Evolutionary conservation across 2,888 invertebrate genomes (phyloP).

Genomic region (Nysson spinosus): DNA sequence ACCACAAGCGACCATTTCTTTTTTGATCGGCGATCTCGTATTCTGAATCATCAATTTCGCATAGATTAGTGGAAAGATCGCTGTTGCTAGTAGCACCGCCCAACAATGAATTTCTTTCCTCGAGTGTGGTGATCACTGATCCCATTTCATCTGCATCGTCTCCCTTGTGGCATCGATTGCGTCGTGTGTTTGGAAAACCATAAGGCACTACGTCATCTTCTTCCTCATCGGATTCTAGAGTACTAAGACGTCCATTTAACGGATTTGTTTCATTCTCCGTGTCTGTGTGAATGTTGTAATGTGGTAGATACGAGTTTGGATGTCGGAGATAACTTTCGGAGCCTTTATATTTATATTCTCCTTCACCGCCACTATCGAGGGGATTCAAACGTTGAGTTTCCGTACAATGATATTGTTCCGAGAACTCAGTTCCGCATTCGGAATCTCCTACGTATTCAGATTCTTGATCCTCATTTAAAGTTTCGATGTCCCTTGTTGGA

Average conservation of each 20-base stretch:
- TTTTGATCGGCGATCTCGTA: constrained; percentile 80
- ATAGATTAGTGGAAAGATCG: constrained; percentile 91
- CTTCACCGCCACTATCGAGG: constrained; percentile 83
- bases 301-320: constrained; percentile 90
- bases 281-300: constrained; percentile 84
- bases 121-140: constrained; percentile 85
- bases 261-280: constrained; percentile 80
- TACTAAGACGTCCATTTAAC: constrained; percentile 73
- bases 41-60: constrained; percentile 95
- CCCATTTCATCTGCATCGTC: constrained; percentile 81
- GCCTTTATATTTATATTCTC: constrained; percentile 78
- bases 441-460: constrained; percentile 85
- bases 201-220: constrained; percentile 78
- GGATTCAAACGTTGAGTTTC: constrained; percentile 81
- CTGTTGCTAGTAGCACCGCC: constrained; percentile 87
- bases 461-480: constrained; percentile 84
- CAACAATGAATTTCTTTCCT: constrained; percentile 87
- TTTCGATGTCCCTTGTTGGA: constrained; percentile 82
- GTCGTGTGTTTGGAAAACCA: constrained; percentile 78
- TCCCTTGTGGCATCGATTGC: constrained; percentile 74
- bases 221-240: constrained; percentile 74
- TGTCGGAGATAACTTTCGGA: constrained; percentile 87
- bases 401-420: constrained; percentile 79
- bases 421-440: constrained; percentile 82
- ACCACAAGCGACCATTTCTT: constrained; percentile 74